Conservation (phyloP, 2,888 invertebrate species). For the Xylocampa areola region DNA sequence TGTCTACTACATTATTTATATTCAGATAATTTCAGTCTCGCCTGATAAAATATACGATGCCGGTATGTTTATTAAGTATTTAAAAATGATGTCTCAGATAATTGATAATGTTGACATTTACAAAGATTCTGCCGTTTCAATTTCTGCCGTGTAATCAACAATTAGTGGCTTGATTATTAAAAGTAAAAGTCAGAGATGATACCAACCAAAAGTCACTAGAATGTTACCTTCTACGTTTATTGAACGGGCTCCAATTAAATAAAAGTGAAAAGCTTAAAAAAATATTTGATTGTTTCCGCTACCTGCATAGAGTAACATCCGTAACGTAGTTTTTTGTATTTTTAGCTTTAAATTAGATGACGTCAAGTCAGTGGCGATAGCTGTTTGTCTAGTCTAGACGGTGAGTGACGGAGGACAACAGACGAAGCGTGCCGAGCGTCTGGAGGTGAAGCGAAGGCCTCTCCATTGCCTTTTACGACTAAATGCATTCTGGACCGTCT, state of each 20-base stretch:
- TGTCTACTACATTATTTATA: conserved; percentile 1
- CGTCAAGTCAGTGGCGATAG: conserved; percentile 63
- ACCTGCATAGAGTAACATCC: conserved; percentile 28
- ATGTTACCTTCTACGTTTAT: no score
- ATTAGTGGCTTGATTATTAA: background rate
- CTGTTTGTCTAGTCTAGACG: conserved; percentile 82
- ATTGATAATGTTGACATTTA: background rate
- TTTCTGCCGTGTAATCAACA: background rate
- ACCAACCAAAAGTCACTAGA: no score
- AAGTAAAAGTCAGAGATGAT: no score
- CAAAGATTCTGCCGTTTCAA: background rate
- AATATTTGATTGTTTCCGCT: conserved; percentile 9
- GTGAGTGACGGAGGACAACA: conserved; percentile 74
- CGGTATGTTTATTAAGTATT: background rate
- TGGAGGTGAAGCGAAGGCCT: conserved; percentile 83
- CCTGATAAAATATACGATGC: conserved; percentile 4
- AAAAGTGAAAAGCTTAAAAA: conserved; percentile 6
- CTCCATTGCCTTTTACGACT: conserved; percentile 69
- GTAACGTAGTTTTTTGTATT: conserved; percentile 38
- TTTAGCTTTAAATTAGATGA: conserved; percentile 55
- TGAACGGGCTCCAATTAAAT: no score
- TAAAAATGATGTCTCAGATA: background rate
- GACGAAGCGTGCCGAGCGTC: conserved; percentile 77
- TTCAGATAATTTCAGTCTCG: background rate
- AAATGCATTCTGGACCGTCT: conserved; percentile 74